Percentiles rank a stretch among this genome's conserved stretches.
These are phyloP conservation scores for Achlya flavicornis DNA, from an alignment of 2,888 invertebrate species.

Conservation along the genomic window DNA sequence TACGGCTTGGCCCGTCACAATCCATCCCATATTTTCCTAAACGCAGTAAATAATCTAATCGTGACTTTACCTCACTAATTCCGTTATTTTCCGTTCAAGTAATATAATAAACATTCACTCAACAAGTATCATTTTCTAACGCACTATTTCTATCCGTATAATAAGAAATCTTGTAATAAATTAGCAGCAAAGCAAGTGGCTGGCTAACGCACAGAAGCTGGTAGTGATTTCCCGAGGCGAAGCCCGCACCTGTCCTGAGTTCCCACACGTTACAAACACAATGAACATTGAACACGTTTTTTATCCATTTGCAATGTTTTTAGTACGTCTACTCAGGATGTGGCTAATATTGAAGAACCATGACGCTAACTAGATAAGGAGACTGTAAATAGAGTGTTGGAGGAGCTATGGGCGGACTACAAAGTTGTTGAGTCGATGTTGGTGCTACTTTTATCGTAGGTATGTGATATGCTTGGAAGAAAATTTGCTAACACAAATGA, in stretches of 20 bases:
- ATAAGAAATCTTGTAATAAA: slow-evolving; percentile 18
- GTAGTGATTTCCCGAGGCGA: slow-evolving; percentile 68
- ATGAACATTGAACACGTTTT: slow-evolving; percentile 74
- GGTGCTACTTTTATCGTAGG: neutral
- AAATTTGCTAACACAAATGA: neutral
- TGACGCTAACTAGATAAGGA: slow-evolving; percentile 12
- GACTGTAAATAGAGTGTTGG: slow-evolving; percentile 9
- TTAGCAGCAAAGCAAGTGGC: slow-evolving; percentile 10
- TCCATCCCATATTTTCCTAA: neutral
- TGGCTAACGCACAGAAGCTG: slow-evolving; percentile 57
- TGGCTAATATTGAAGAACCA: slow-evolving; percentile 41
- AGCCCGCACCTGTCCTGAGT: slow-evolving; percentile 66
- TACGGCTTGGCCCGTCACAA: no score
- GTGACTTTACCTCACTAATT: neutral
- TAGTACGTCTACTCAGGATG: slow-evolving; percentile 58
- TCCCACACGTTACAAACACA: slow-evolving; percentile 74
- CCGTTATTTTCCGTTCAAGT: neutral
- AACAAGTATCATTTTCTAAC: neutral
- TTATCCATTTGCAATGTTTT: slow-evolving; percentile 70
- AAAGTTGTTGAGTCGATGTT: neutral
- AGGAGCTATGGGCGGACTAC: neutral
- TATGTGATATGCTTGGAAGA: neutral
- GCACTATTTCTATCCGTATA: neutral
- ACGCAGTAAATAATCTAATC: neutral
- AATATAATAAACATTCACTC: neutral